Base-by-base conservation (phyloP, 2,888 invertebrate species). In the Diogma glabrata region DNA sequence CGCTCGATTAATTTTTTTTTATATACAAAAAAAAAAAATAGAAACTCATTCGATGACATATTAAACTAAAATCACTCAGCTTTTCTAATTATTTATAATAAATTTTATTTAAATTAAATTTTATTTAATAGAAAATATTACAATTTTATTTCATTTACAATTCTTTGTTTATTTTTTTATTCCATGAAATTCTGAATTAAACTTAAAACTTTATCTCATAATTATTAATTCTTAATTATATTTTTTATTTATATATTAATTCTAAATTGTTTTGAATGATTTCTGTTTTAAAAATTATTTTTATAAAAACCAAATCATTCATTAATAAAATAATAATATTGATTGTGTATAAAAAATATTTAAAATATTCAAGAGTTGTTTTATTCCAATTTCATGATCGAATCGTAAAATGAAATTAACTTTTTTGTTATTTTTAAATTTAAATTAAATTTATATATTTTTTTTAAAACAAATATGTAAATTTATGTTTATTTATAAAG, bases 381-480 rank as follows among this genome's bases (percentile, higher is more conserved):
- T 43, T 43, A 43, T 43, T 43, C 43, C 43, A 43, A 43, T 43
- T 43, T 43, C 43, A 43, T 43, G 43, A 43, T 43, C 22, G 43
- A 43, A 43, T 43, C 43, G 43, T 43, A 43, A 22, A 22, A 22
- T 43, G 1, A 12, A 22, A 43, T 43, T n/a, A n/a, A 43, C 22
- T 43, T 43, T 22, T 22, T n/a, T 20, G 16, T 14, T 8, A 19
- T 22, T 43, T 43, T 22, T 43, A 22, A 43, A 43, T 43, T 43
- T 43, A n/a, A n/a, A n/a, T n/a, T n/a, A n/a, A n/a, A n/a, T n/a
- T n/a, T n/a, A n/a, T n/a, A n/a, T n/a, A n/a, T n/a, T n/a, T n/a
- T n/a, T n/a, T n/a, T n/a, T n/a, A n/a, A n/a, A n/a, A n/a, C n/a
- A n/a, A n/a, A n/a, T n/a, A n/a, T n/a, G n/a, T n/a, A n/a, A n/a